A percentile compares a stretch with the other conserved stretches of the same genome.
Conservation (phyloP, 2,888 invertebrate species). For the Tenthredo distinguenda region DNA sequence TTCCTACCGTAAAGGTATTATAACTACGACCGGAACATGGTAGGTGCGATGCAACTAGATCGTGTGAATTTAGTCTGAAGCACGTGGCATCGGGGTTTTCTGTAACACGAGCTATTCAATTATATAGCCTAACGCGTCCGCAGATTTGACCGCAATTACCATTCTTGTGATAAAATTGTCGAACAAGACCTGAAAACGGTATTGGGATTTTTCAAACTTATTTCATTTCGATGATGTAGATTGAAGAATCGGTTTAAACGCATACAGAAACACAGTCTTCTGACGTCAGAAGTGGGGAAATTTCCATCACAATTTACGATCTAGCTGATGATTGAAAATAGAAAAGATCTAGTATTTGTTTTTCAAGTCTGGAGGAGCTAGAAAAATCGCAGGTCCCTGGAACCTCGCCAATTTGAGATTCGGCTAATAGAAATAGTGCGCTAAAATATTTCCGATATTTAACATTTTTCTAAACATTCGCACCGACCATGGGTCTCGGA, state of each 20-base stretch:
- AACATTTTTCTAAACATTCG: no score
- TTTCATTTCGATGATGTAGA: not conserved
- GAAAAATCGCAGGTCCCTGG: not conserved
- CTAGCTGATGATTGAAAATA: not conserved
- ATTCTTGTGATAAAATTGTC: not conserved
- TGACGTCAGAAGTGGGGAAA: not conserved
- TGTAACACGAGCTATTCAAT: not conserved
- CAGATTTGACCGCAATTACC: conserved; percentile 9
- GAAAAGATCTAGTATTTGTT: not conserved
- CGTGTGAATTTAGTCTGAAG: conserved; percentile 21
- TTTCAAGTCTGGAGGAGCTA: not conserved
- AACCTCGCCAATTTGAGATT: not conserved
- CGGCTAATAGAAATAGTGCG: not conserved
- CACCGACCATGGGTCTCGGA: not conserved
- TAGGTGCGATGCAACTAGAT: conserved; percentile 13
- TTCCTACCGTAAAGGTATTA: conserved; percentile 12
- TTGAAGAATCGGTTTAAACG: not conserved
- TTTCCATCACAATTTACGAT: not conserved
- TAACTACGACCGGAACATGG: not conserved
- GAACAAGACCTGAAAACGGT: not conserved
- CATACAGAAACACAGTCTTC: not conserved
- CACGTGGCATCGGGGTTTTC: conserved; percentile 25
- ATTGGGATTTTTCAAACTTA: not conserved
- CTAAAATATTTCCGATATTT: not conserved
- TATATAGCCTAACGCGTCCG: not conserved